Base-by-base conservation (phyloP, 2,113 vertebrate species). In the Cinclus cinclus region DNA sequence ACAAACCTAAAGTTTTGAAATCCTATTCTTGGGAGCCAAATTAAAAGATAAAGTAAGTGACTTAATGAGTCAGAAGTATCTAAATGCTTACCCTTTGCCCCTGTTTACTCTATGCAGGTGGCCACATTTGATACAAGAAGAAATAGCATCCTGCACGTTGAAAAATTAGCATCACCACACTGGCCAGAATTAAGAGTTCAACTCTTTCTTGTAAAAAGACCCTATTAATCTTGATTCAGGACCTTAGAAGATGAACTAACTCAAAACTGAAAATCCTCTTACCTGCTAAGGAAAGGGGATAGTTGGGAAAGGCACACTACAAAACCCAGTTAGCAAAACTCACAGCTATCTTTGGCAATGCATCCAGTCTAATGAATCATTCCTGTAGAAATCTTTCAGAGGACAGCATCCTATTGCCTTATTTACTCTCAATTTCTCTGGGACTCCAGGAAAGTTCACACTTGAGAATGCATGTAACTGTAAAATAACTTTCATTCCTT, bases 401-500 rank as follows among this genome's bases (percentile, higher is more conserved):
- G 19, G 82, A 71, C n/a, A 94, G 89, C 37, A 92, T 55, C 59
- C 76, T 76, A 70, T 65, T 62, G 9, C 86, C 67, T 94, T 93
- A 91, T 59, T 92, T 80, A 91, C 92, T 68, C 94, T 93, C 85
- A 67, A 0, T 42, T 94, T 83, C 77, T 68, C 44, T 89, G 68
- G 30, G 67, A 92, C 86, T 96, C 89, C 52, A 90, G 88, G 89
- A 96, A 95, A 97, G 92, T 82, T 94, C 95, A 83, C 83, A 94
- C 93, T 91, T 95, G 90, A 91, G 93, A 97, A 97, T 86, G 44
- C 53, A 65, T 41, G 1, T 95, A 96, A 92, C 90, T 95, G 87
- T 94, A 97, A 98, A 97, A 98, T 94, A 97, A 93, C 80, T 96
- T 95, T 79, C 94, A 95, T 92, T 94, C 87, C 91, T 94, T 96